Evolutionary conservation across 2,113 vertebrate genomes (phyloP).

Genomic region (Isurus oxyrinchus): DNA sequence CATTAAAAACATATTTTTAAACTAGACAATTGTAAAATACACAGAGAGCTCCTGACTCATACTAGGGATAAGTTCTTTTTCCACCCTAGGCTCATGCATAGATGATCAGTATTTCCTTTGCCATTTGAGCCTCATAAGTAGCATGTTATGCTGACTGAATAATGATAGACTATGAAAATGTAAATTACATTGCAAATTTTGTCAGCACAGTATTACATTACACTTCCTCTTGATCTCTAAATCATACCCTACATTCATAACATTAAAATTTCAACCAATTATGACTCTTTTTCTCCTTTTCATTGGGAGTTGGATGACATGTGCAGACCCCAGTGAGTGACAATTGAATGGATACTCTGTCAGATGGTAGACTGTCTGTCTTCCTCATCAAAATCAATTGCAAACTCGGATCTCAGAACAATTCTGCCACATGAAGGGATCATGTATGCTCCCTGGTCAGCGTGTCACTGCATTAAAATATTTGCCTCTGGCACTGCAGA

Average conservation of each 20-base stretch:
- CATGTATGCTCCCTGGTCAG: neutral
- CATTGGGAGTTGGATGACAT: neutral
- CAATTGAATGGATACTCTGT: conserved; percentile 25
- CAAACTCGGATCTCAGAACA: neutral
- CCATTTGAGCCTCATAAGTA: neutral
- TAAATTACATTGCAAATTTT: conserved; percentile 17
- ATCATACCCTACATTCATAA: neutral
- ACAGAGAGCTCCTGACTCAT: neutral
- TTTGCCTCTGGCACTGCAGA: conserved; percentile 26
- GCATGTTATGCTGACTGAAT: neutral
- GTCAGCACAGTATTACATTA: neutral
- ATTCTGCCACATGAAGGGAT: neutral
- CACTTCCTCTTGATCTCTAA: neutral
- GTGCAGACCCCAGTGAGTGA: neutral
- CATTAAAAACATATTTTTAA: neutral
- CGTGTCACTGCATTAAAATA: conserved; percentile 20
- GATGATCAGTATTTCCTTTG: neutral
- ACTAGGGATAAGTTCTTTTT: neutral
- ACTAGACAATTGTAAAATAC: neutral
- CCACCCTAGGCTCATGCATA: neutral
- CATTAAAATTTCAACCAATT: neutral
- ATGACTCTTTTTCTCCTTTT: neutral
- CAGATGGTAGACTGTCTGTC: neutral
- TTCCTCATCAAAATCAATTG: conserved; percentile 14
- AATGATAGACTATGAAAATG: neutral